A percentile compares a stretch with the other conserved stretches of the same genome.
phyloP scores from a whole-genome alignment of 2,888 invertebrate species.

The Heteromyza rotundicornis region DNA sequence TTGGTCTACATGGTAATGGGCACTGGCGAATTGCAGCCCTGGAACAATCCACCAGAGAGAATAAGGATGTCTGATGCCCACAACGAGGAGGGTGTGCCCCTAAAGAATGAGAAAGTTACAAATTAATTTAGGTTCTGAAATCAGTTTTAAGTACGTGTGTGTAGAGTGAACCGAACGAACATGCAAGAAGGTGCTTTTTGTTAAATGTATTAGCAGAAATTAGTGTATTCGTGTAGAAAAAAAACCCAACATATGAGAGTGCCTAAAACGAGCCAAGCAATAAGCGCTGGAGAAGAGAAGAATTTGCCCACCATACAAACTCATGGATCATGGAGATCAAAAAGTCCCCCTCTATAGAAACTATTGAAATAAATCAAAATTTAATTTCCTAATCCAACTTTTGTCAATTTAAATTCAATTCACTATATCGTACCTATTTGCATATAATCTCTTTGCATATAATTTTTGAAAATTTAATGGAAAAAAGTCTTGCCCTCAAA shows the following conservation, averaged over 20 bases:
- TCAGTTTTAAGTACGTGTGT: neutral
- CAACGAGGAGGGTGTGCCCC: slow-evolving; percentile 60
- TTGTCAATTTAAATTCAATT: no score
- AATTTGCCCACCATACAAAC: neutral
- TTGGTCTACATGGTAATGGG: slow-evolving; percentile 68
- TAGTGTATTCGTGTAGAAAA: neutral
- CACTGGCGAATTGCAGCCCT: slow-evolving; percentile 68
- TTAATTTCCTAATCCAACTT: no score
- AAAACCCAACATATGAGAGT: neutral
- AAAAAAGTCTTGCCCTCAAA: neutral
- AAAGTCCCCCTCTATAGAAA: no score
- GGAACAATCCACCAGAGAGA: slow-evolving; percentile 64
- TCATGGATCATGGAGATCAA: no score
- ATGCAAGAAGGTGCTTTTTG: neutral
- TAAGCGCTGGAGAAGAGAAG: neutral
- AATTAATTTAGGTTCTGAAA: slow-evolving; percentile 25
- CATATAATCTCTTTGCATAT: no score
- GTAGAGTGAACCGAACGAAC: neutral
- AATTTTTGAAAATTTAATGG: neutral
- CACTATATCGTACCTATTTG: no score
- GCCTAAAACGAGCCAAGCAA: neutral
- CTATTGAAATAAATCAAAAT: no score
- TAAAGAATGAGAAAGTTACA: slow-evolving; percentile 55
- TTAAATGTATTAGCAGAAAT: slow-evolving; percentile 1
- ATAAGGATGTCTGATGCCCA: slow-evolving; percentile 40